Conservation (phyloP, 2,888 invertebrate species). For the Anarsia innoxiella region DNA sequence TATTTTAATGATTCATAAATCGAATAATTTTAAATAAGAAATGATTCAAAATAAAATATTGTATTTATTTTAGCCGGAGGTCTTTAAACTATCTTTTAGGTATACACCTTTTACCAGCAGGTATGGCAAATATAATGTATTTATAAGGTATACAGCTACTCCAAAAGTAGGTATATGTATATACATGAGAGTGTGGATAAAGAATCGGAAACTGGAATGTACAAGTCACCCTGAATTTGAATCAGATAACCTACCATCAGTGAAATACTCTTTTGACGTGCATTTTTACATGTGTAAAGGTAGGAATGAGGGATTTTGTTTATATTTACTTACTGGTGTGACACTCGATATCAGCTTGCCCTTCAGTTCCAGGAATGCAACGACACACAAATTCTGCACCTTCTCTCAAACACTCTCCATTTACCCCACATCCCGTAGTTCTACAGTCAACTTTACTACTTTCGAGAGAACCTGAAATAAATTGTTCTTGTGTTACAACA, state of each 20-base stretch:
- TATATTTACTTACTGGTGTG: slow-evolving; percentile 65
- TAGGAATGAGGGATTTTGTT: slow-evolving; percentile 11
- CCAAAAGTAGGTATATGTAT: too few species aligned
- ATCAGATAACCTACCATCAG: neutral
- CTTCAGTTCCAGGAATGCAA: slow-evolving; percentile 84
- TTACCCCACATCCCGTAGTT: slow-evolving; percentile 87
- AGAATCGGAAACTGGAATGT: neutral
- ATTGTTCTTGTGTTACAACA: neutral
- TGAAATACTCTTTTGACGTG: slow-evolving; percentile 37
- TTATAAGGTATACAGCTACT: too few species aligned
- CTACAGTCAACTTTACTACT: slow-evolving; percentile 83
- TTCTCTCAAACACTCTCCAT: slow-evolving; percentile 90
- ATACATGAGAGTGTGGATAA: slow-evolving; percentile 15
- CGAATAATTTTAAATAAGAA: too few species aligned
- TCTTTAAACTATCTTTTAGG: too few species aligned
- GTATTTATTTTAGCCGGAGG: too few species aligned
- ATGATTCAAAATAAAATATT: neutral
- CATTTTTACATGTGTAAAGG: slow-evolving; percentile 67
- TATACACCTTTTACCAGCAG: too few species aligned
- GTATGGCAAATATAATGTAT: too few species aligned
- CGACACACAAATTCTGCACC: slow-evolving; percentile 89
- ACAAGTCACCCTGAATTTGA: neutral
- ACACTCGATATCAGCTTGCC: slow-evolving; percentile 83
- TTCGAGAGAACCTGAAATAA: slow-evolving; percentile 71
- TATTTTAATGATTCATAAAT: too few species aligned